A percentile compares a stretch with the other conserved stretches of the same genome.
Conservation (phyloP, 1,140 invertebrate species). For the Cyclina sinensis region DNA sequence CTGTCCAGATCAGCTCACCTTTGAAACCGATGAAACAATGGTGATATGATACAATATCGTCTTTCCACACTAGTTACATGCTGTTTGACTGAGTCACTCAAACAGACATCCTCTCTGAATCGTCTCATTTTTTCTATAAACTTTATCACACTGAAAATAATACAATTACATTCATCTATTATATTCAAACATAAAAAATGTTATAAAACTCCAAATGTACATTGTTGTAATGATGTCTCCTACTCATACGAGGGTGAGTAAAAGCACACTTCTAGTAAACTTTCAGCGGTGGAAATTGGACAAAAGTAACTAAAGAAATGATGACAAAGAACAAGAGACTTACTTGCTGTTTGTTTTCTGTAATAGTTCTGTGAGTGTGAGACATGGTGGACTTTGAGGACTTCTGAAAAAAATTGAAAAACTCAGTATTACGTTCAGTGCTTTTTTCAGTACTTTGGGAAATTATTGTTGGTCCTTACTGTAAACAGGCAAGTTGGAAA, state of each 20-base stretch:
- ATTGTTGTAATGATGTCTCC: neutral
- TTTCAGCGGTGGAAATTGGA: too few species aligned
- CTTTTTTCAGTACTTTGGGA: too few species aligned
- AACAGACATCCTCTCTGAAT: neutral
- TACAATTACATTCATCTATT: too few species aligned
- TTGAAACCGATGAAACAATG: slow-evolving; percentile 74
- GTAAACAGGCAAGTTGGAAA: too few species aligned
- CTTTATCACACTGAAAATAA: slow-evolving; percentile 54
- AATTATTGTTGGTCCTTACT: too few species aligned
- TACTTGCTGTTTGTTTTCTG: slow-evolving; percentile 25
- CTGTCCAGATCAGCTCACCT: too few species aligned
- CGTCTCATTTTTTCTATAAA: slow-evolving; percentile 28
- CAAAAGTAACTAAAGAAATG: too few species aligned
- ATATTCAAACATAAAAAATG: too few species aligned
- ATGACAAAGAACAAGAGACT: neutral
- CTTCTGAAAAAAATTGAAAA: too few species aligned
- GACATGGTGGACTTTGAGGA: slow-evolving; percentile 6
- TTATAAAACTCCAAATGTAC: neutral
- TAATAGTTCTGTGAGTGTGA: slow-evolving; percentile 19
- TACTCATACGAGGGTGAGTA: too few species aligned
- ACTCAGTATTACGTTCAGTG: too few species aligned
- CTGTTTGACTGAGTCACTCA: slow-evolving; percentile 53
- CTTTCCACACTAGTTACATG: slow-evolving; percentile 73
- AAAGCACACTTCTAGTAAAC: too few species aligned
- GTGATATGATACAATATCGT: slow-evolving; percentile 73